These are phyloP conservation scores for Chlorocebus sabaeus DNA, from an alignment of 2,113 vertebrate genomes.

Conservation along the genomic window DNA sequence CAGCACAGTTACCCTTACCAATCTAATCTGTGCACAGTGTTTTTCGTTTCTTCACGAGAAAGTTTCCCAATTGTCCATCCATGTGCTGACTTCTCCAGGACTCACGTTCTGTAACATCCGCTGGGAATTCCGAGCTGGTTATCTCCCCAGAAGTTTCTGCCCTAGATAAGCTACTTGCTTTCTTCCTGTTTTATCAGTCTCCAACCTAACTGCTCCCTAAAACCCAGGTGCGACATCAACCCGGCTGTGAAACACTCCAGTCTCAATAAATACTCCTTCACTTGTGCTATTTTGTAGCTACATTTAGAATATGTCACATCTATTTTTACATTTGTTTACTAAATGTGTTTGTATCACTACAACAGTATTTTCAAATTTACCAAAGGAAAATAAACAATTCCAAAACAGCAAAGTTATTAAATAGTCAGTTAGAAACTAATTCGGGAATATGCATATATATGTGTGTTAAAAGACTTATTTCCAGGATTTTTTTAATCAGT, in stretches of 20 bases:
- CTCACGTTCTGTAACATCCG: too few relatives aligned
- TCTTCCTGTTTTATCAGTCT: fast-evolving
- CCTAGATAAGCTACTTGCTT: not conserved
- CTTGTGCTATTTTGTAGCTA: not conserved
- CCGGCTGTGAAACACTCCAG: not conserved
- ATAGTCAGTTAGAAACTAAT: not conserved
- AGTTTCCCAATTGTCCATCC: not conserved
- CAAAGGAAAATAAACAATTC: not conserved
- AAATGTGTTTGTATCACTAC: not conserved
- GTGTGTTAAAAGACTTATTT: not conserved
- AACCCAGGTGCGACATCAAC: not conserved
- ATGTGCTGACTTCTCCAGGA: not conserved
- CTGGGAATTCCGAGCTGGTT: not conserved
- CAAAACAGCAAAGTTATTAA: not conserved
- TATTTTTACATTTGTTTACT: not conserved
- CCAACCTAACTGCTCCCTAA: not conserved
- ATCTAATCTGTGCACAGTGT: not conserved
- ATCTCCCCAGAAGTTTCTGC: not conserved
- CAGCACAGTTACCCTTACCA: not conserved
- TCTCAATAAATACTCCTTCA: not conserved
- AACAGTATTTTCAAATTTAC: not conserved
- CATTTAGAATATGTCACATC: not conserved
- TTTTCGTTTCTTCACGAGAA: not conserved
- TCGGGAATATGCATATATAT: not conserved
- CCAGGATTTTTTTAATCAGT: not conserved